phyloP scores from a whole-genome alignment of 2,888 invertebrate species.

The Plagodis pulveraria region DNA sequence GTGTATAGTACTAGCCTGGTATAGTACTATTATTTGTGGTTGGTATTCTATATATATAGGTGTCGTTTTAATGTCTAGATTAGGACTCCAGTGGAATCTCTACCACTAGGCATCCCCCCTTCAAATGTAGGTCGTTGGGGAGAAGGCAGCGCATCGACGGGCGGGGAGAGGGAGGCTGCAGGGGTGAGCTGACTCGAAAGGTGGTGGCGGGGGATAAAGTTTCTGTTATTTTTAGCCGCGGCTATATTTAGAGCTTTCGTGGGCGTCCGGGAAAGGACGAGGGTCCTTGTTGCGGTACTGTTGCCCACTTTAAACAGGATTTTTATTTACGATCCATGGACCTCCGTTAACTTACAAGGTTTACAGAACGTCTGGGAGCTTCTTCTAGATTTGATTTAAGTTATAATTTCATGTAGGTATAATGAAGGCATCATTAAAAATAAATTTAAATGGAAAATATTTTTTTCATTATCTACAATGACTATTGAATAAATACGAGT shows the following conservation, averaged over 20 bases:
- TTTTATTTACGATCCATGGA: slow-evolving; percentile 2
- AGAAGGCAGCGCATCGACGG: slow-evolving; percentile 28
- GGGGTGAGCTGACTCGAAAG: slow-evolving; percentile 16
- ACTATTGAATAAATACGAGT: too few relatives aligned
- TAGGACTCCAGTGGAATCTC: too few relatives aligned
- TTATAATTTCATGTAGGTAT: too few relatives aligned
- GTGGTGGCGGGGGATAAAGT: slow-evolving; percentile 26
- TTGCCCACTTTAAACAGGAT: slow-evolving; percentile 5
- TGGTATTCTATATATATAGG: too few relatives aligned
- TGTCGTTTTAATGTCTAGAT: too few relatives aligned
- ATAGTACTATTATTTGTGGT: too few relatives aligned
- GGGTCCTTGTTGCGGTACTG: slow-evolving; percentile 38
- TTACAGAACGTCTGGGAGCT: too few relatives aligned
- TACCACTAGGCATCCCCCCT: slow-evolving; percentile 17
- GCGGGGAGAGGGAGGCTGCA: slow-evolving; percentile 23
- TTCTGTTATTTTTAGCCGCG: slow-evolving; percentile 61
- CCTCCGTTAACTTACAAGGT: neutral
- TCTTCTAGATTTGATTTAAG: too few relatives aligned
- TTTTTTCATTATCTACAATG: too few relatives aligned
- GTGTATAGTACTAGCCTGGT: too few relatives aligned
- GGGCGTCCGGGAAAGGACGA: slow-evolving; percentile 54
- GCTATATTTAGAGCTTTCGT: slow-evolving; percentile 67
- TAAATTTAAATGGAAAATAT: too few relatives aligned
- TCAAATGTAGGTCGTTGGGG: slow-evolving; percentile 52
- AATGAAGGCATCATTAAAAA: too few relatives aligned